Evolutionary conservation across 2,797 vertebrate species (phyloP), one percentile per base, ranked within the genome.

Genomic region (Jordanella pulchra): DNA sequence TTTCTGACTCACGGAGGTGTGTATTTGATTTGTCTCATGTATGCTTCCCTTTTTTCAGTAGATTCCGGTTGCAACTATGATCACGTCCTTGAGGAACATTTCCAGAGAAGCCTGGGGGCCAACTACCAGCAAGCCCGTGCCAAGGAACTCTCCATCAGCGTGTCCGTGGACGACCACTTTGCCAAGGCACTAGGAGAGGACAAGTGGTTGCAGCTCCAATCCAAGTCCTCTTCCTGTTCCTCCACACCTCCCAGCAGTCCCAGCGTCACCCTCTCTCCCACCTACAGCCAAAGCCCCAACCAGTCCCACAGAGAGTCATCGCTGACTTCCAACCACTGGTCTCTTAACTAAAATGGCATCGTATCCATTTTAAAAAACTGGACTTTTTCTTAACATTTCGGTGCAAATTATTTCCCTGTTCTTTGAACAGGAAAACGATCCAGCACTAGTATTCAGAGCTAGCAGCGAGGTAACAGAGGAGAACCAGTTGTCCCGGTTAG

Each of bases 151-250:
- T 93, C 94, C 73, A 94, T 94, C 91, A 93, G 93, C 14, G 91
- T 94, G 45, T 95, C 94, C 0, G 95, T 95, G 0, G 95, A 95
- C 4, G 94, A 95, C 82, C 95, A 95, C 83, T 95, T 95, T 10
- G 93, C 95, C 87, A 95, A 95, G 81, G 95, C 95, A 58, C 80
- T 95, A 80, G 95, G 95, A 13, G 14, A 69, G 30, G 94, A 95
- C 76, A 93, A 94, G 81, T 95, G 95, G 95, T 90, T 89, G 42
- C 90, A 95, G 85, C 90, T 95, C 23, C 94, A 94, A 72, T 91
- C 92, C 66, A 92, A 92, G 78, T 91, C 91, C 15, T 90, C 92
- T 50, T 91, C 93, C 60, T 93, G 93, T 47, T 95, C 94, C 14
- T 94, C 95, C 66, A 93, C 93, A 17, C 93, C 93, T 7, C 92